phyloP scores from a whole-genome alignment of 2,797 vertebrate species.

The Chiroxiphia lanceolata region DNA sequence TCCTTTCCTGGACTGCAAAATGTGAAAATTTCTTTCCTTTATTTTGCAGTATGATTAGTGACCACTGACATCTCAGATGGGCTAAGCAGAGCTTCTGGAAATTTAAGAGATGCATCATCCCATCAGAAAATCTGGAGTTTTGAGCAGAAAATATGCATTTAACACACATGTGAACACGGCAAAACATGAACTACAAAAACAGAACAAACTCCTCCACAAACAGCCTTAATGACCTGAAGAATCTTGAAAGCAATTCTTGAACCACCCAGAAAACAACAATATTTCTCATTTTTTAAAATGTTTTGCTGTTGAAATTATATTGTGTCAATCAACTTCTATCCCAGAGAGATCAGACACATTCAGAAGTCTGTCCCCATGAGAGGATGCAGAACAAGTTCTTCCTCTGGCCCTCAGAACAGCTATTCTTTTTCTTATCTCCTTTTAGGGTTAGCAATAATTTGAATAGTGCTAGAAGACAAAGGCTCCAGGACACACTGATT shows the following conservation, averaged over 20 bases:
- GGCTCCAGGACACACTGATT: neutral
- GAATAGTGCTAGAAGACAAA: neutral
- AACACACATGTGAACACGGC: rapidly evolving
- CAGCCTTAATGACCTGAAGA: neutral
- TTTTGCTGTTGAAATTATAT: neutral
- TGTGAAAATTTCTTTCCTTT: neutral
- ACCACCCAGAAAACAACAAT: neutral
- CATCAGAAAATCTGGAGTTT: neutral
- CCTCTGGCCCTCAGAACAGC: neutral
- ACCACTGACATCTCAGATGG: neutral
- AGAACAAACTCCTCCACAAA: neutral
- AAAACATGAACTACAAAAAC: neutral
- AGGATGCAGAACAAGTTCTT: neutral
- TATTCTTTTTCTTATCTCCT: neutral
- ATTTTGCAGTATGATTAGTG: conserved; percentile 1
- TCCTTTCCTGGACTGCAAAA: neutral
- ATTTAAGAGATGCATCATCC: neutral
- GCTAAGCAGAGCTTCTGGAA: neutral
- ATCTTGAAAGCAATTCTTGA: neutral
- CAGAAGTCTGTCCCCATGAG: neutral
- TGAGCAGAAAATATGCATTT: neutral
- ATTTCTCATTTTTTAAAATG: neutral
- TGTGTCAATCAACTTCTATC: neutral
- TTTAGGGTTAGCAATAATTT: neutral
- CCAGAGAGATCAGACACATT: neutral